Evolutionary conservation across 2,888 invertebrate species (phyloP).

Genomic region (Sarcophaga caerulescens): DNA sequence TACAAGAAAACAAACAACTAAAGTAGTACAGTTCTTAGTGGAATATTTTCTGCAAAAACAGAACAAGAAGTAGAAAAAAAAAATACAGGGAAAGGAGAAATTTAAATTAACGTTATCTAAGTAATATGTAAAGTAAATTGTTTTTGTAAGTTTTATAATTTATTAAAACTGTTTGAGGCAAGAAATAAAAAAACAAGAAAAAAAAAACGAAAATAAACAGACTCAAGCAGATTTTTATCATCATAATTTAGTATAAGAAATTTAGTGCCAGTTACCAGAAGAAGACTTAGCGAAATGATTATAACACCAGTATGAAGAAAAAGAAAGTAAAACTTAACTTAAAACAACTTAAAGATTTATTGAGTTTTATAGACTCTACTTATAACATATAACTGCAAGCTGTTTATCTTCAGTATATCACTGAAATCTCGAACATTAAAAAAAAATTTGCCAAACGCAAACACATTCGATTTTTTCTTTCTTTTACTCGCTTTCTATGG

Average conservation of each 20-base stretch:
- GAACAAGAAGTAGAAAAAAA: not conserved
- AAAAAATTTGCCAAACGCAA: not conserved
- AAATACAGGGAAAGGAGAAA: conserved; percentile 5
- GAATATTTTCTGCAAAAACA: not conserved
- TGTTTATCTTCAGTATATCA: conserved; percentile 36
- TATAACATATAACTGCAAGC: conserved; percentile 24
- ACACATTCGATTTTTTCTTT: not conserved
- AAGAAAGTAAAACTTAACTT: not conserved
- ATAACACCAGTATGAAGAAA: not conserved
- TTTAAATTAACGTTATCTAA: conserved; percentile 53
- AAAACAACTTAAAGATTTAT: conserved; percentile 33
- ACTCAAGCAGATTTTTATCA: conserved; percentile 26
- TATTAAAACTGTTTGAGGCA: conserved; percentile 28
- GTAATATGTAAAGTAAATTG: conserved; percentile 45
- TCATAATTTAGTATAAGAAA: conserved; percentile 24
- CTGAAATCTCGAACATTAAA: conserved; percentile 6
- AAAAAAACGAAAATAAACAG: not conserved
- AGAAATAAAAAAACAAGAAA: not conserved
- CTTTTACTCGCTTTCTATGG: not conserved
- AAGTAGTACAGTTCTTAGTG: conserved; percentile 17
- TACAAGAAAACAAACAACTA: conserved; percentile 45
- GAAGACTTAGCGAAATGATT: conserved; percentile 4
- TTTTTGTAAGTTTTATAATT: conserved; percentile 33
- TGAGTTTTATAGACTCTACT: conserved; percentile 39
- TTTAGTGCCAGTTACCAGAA: conserved; percentile 3